phyloP scores from a whole-genome alignment of 2,888 invertebrate species.

The Cantharis rustica region DNA sequence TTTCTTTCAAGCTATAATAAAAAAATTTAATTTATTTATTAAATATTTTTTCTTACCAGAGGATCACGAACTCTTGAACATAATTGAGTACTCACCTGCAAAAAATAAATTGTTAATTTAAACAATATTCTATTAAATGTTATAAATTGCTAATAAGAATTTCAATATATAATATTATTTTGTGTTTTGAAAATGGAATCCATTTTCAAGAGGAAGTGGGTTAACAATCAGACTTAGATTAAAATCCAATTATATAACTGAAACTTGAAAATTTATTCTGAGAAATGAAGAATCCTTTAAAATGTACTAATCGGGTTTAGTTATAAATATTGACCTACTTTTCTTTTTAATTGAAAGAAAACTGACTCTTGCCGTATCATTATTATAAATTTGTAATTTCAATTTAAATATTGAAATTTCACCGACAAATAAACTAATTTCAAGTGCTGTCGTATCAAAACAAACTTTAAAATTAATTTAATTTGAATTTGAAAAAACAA shows the following conservation, averaged over 20 bases:
- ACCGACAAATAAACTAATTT: neutral
- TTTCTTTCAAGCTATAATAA: neutral
- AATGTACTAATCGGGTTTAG: slow-evolving; percentile 12
- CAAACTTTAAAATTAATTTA: neutral
- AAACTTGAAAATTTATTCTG: slow-evolving; percentile 18
- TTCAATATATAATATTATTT: slow-evolving; percentile 9
- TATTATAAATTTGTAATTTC: neutral
- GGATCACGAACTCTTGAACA: neutral
- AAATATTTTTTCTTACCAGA: neutral
- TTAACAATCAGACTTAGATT: slow-evolving; percentile 25
- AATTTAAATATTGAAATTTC: slow-evolving; percentile 1
- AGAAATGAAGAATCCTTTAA: slow-evolving; percentile 10
- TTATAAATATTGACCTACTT: slow-evolving; percentile 12
- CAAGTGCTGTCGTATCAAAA: neutral
- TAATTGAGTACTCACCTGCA: neutral
- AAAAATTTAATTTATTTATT: neutral
- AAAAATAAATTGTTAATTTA: neutral
- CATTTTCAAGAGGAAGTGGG: slow-evolving; percentile 9
- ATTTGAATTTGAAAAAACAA: neutral
- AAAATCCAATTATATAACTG: slow-evolving; percentile 25
- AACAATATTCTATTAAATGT: neutral
- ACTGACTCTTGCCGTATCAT: neutral
- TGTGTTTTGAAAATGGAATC: slow-evolving; percentile 14
- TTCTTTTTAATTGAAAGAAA: neutral
- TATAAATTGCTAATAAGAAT: neutral